Percentiles rank a stretch among this genome's conserved stretches.
phyloP scores from a whole-genome alignment of 2,113 vertebrate species.

The Zapus hudsonius region DNA sequence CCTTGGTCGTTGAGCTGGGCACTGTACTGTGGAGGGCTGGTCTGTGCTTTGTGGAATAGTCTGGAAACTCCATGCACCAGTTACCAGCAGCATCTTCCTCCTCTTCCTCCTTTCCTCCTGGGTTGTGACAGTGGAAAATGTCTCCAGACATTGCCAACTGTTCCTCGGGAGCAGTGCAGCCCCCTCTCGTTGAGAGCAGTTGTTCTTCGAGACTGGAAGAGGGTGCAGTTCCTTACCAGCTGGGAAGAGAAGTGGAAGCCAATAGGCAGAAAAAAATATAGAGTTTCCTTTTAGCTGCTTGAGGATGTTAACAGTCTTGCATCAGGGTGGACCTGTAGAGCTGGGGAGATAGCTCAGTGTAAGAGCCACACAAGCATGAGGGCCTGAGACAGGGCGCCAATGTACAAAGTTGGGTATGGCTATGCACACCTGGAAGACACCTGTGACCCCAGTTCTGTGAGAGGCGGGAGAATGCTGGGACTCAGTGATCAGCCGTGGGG shows the following conservation, averaged over 20 bases:
- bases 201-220: background rate
- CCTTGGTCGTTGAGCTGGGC: background rate
- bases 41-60: too few species aligned
- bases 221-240: background rate
- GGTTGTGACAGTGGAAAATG: background rate
- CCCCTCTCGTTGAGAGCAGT: background rate
- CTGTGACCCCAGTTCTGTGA: too few species aligned
- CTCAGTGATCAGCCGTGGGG: too few species aligned
- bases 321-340: background rate
- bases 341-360: too few species aligned
- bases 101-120: too few species aligned
- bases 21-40: background rate
- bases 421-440: too few species aligned
- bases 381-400: too few species aligned
- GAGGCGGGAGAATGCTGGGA: too few species aligned
- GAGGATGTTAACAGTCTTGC: background rate
- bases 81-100: background rate
- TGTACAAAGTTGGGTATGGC: too few species aligned
- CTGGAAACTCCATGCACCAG: too few species aligned
- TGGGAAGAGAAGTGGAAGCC: background rate
- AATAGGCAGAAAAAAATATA: background rate
- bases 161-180: background rate
- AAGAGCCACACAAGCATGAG: too few species aligned
- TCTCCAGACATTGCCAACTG: background rate
- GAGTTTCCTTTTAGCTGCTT: background rate